Evolutionary conservation across 1,140 invertebrate species (phyloP).

Genomic region (Acromyrmex heyeri): DNA sequence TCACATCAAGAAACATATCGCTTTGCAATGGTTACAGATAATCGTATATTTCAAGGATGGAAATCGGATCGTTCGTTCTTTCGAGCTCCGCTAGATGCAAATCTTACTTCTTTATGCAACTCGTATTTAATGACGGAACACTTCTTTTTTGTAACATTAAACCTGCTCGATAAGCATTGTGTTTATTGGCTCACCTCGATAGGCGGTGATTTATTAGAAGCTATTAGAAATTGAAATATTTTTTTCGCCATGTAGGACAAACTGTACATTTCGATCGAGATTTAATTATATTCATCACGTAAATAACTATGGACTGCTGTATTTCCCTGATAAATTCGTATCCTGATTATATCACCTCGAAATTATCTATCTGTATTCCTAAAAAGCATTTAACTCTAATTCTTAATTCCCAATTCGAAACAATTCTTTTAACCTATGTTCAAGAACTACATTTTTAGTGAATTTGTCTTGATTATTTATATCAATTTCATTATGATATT

Average conservation of each 20-base stretch:
- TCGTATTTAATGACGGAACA: not conserved
- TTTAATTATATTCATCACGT: not conserved
- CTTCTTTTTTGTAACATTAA: not conserved
- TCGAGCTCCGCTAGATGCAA: not conserved
- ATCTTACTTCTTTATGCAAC: conserved; percentile 34
- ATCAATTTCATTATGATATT: not conserved
- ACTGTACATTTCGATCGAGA: not conserved
- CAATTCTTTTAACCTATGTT: not conserved
- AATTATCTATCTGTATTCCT: conserved; percentile 1
- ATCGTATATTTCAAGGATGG: conserved; percentile 1
- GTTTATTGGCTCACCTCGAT: conserved; percentile 31
- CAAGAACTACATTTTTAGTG: not conserved
- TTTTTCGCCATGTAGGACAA: not conserved
- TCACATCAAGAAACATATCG: not conserved
- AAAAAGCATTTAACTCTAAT: not conserved
- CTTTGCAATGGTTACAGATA: not conserved
- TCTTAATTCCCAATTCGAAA: not conserved
- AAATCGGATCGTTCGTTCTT: conserved; percentile 42
- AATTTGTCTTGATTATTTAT: not conserved
- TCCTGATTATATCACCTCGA: not conserved
- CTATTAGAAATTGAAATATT: not conserved
- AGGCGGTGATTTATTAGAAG: not conserved
- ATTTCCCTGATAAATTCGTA: not conserved
- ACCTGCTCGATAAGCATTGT: not conserved
- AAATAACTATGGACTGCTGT: not conserved